Evolutionary conservation across 2,888 invertebrate species (phyloP), one percentile per base, ranked within the genome.

Genomic region (Acanthopleura granulata): DNA sequence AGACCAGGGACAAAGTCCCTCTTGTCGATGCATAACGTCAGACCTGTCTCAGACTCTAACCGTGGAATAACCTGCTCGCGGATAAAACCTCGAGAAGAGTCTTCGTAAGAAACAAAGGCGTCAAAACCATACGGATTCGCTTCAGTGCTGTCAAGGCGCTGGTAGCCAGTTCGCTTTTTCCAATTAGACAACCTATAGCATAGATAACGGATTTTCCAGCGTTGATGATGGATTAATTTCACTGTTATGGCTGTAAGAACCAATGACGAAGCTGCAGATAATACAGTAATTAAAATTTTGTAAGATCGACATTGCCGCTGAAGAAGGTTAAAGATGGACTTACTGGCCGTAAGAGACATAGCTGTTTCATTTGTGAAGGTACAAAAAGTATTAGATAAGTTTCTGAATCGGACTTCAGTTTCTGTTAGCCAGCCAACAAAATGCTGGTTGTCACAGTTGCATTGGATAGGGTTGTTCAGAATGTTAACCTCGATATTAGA

Each of bases 1-100:
- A 66, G 27, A 4, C 66, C 66, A 15, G 66, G 66, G 6, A 66
- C 29, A 25, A 66, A 66, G 27, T 66, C 66, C 25, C 66, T 18
- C 29, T 66, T 66, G 14, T 66, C 66, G 14, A 66, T 66, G 25
- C 66, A 66, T 27, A 66, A 27, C 29, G 4, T 66, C 3, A 66
- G 66, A 27, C 29, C 29, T 16, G 66, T 25, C 25, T 27, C 66
- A 1, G 66, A 12, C 66, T 66, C 66, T 25, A 66, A 27, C 1
- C 27, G 22, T 16, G 66, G 66, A 16, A 66, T 66, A 1, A 66
- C 16, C 22, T 22, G 16, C 29, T 27, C 25, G 6, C 22, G 22
- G 6, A 66, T 25, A 18, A 66, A 66, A 22, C 1, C 66, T 15
- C 66, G 66, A 25, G 15, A 15, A 22, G 22, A 25, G 66, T 66